A percentile compares a stretch with the other conserved stretches of the same genome.
These are phyloP conservation scores for Drosophila subobscura DNA, from an alignment of 1,140 invertebrate species.

Conservation along the genomic window DNA sequence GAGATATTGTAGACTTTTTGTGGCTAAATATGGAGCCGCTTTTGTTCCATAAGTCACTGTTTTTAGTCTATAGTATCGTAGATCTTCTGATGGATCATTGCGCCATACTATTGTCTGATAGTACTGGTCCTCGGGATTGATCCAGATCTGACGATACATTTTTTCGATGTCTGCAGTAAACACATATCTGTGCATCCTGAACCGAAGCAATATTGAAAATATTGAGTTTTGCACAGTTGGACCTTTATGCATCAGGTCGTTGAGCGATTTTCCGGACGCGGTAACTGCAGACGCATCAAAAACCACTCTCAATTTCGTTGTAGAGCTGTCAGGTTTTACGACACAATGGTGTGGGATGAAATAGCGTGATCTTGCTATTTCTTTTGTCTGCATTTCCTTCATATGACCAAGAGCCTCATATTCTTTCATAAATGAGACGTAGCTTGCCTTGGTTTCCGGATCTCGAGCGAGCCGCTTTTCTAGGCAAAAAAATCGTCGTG, in stretches of 20 bases:
- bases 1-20: not conserved
- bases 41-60: conserved; percentile 63
- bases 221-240: not conserved
- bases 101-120: conserved; percentile 80
- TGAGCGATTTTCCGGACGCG: not conserved
- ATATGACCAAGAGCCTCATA: conserved; percentile 72
- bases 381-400: conserved; percentile 27
- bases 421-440: conserved; percentile 66
- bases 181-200: not conserved
- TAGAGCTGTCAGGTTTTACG: not conserved
- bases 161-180: conserved; percentile 47
- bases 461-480: not conserved
- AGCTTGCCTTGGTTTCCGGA: conserved; percentile 6
- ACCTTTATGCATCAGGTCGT: not conserved
- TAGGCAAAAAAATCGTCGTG: too few relatives aligned
- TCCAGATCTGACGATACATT: conserved; percentile 73
- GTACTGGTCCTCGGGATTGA: conserved; percentile 54
- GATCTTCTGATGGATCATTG: conserved; percentile 23
- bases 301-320: not conserved
- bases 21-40: not conserved
- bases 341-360: not conserved
- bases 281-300: not conserved
- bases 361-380: not conserved
- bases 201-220: too few relatives aligned
- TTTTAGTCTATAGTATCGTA: conserved; percentile 27